A percentile compares a stretch with the other conserved stretches of the same genome.
These are phyloP conservation scores for Drosophila kanekoi DNA, from an alignment of 2,888 invertebrate genomes.

Conservation along the genomic window DNA sequence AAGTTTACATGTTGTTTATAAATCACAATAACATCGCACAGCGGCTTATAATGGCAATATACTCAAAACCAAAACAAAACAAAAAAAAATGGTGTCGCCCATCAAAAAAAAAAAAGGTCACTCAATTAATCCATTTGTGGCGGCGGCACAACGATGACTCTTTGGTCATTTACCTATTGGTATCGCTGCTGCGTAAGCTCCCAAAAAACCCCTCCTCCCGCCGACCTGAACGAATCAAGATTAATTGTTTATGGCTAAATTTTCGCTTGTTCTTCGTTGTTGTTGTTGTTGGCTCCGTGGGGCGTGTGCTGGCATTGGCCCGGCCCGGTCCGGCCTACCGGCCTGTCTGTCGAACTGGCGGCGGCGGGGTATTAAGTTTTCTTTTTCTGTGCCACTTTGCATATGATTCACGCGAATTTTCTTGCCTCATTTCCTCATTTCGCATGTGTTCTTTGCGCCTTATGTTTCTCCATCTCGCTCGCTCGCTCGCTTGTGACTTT, in stretches of 20 bases:
- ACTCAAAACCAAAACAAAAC: conserved; percentile 27
- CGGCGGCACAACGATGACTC: conserved; percentile 44
- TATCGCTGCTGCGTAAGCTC: conserved; percentile 44
- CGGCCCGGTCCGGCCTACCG: not conserved
- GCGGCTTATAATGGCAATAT: conserved; percentile 38
- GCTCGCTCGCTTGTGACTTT: conserved; percentile 25
- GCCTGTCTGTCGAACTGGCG: too few relatives aligned
- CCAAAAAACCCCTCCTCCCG: conserved; percentile 6
- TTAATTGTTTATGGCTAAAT: conserved; percentile 58
- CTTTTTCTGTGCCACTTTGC: conserved; percentile 56
- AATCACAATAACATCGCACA: conserved; percentile 21
- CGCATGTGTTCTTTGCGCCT: conserved; percentile 41
- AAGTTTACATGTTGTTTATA: conserved; percentile 40
- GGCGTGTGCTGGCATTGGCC: conserved; percentile 42
- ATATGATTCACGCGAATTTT: conserved; percentile 72
- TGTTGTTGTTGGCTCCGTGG: conserved; percentile 29
- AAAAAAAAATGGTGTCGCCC: conserved; percentile 34
- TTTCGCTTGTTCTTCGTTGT: conserved; percentile 19
- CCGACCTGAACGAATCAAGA: conserved; percentile 62
- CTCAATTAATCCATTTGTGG: conserved; percentile 58
- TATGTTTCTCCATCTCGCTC: conserved; percentile 33
- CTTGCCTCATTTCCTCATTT: conserved; percentile 50
- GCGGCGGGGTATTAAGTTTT: conserved; percentile 23
- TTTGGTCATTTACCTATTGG: conserved; percentile 73
- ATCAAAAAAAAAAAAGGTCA: conserved; percentile 61